Base-by-base conservation (phyloP, 2,113 vertebrate genomes). In the Rhipidura dahli region DNA sequence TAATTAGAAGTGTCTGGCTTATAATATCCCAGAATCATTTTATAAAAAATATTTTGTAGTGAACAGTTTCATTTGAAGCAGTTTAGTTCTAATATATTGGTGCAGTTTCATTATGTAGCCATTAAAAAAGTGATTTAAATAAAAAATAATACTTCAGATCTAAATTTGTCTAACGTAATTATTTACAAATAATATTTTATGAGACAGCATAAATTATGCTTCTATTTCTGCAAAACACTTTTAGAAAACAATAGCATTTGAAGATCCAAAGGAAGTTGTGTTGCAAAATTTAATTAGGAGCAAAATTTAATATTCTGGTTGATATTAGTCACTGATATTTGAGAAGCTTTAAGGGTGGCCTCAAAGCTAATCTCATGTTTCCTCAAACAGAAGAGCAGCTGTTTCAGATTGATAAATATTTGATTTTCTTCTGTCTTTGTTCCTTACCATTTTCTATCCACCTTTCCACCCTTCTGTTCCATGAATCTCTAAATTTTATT, bases 161-260 rank as follows among this genome's bases (percentile, higher is more conserved):
- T 57, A 35, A 66, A 42, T 92, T 47, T 17, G 9, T 71, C 44
- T 85, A 35, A 88, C 90, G 16, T 19, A 42, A 57, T 83, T 84
- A 9, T 76, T 18, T 47, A 6, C 9, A 51, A 71, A 76, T 16
- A 40, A 7, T 47, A 60, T 57, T 60, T 70, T 54, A 39, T 35
- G 11, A 33, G 8, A 18, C 21, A 50, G 8, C 19, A 42, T 68
- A 35, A 56, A 72, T 28, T 49, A 39, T 39, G 3, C 16, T 75
- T 83, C 51, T 39, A 49, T 69, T 89, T 86, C 30, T 60, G 40
- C 26, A n/a, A 54, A 87, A 61, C 7, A 14, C 33, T 50, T 30
- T 1, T 1, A 42, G 65, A 76, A 47, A 10, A 0, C 6, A 53
- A 2, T 42, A n/a, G 28, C 40, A 23, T 16, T 66, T 28, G 28